phyloP scores from a whole-genome alignment of 2,797 vertebrate species.

The Gastrophryne carolinensis region DNA sequence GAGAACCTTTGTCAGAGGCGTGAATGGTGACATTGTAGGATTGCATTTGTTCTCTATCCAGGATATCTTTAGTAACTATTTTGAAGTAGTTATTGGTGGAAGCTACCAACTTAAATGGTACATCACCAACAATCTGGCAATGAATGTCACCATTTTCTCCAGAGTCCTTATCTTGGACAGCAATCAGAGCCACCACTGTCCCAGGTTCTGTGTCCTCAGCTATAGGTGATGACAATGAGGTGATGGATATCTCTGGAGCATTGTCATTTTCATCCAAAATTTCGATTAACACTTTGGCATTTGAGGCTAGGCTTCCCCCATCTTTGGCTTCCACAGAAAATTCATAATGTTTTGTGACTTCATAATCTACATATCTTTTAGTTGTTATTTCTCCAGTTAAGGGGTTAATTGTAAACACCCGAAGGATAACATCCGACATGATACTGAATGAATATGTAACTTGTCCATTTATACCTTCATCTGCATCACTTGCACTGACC shows the following conservation, averaged over 20 bases:
- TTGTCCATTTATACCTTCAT: conserved; percentile 68
- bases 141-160: conserved; percentile 14
- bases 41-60: conserved; percentile 12
- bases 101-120: background rate
- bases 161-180: conserved; percentile 19
- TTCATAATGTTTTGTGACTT: conserved; percentile 60
- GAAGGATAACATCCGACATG: conserved; percentile 49
- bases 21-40: conserved; percentile 13
- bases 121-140: background rate
- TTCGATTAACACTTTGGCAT: conserved; percentile 51
- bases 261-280: conserved; percentile 28
- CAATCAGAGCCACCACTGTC: conserved; percentile 10
- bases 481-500: conserved; percentile 65
- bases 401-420: conserved; percentile 60
- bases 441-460: conserved; percentile 67
- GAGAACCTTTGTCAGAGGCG: conserved; percentile 25
- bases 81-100: conserved; percentile 26
- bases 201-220: conserved; percentile 1
- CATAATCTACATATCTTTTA: conserved; percentile 65
- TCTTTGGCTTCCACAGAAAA: conserved; percentile 67
- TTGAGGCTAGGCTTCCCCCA: conserved; percentile 59
- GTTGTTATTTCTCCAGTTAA: conserved; percentile 73
- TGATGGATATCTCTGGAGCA: conserved; percentile 18
- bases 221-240: conserved; percentile 22
- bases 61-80: background rate